phyloP scores from a whole-genome alignment of 2,888 invertebrate species.

The Oscheius sp. region DNA sequence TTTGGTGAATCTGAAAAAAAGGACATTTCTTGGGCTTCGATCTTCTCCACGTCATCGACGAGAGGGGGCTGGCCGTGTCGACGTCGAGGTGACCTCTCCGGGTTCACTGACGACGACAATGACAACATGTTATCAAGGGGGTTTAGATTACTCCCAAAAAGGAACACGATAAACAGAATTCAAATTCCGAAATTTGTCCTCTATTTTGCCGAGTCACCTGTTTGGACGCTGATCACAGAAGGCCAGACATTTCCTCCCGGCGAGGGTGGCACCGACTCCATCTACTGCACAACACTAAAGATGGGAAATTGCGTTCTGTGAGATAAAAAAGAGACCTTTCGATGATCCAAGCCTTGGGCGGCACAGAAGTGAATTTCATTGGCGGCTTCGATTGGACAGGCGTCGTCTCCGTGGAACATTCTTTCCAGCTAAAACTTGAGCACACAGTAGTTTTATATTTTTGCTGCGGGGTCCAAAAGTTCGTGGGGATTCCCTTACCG shows the following conservation, averaged over 20 bases:
- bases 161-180: too few species aligned
- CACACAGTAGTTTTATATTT: not conserved
- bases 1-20: conserved; percentile 42
- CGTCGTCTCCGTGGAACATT: conserved; percentile 62
- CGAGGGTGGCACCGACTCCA: conserved; percentile 44
- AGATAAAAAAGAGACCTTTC: conserved; percentile 20
- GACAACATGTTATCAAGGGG: not conserved
- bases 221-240: conserved; percentile 57
- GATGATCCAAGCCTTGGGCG: conserved; percentile 61
- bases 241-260: conserved; percentile 51
- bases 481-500: conserved; percentile 43
- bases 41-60: not conserved
- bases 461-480: too few species aligned
- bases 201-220: conserved; percentile 8
- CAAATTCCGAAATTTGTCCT: not conserved
- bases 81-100: not conserved
- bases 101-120: not conserved
- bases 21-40: too few species aligned
- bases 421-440: conserved; percentile 61
- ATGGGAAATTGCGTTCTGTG: not conserved
- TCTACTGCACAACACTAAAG: conserved; percentile 44
- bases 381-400: conserved; percentile 64
- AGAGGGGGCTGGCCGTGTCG: not conserved
- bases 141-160: not conserved
- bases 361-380: conserved; percentile 68